phyloP scores from a whole-genome alignment of 2,113 vertebrate species.

The Chamaea fasciata region DNA sequence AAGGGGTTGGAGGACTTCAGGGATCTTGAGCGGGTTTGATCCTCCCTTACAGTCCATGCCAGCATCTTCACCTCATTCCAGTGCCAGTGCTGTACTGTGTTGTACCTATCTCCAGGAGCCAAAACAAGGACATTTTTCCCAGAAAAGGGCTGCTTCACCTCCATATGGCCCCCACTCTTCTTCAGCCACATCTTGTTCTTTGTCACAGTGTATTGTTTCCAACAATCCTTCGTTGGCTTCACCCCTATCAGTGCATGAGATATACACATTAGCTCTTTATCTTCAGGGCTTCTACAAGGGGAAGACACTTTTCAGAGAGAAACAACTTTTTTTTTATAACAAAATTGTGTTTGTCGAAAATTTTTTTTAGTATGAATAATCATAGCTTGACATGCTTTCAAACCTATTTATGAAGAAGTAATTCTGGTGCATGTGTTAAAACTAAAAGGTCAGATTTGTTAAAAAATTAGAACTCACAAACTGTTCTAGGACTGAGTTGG shows the following conservation, averaged over 20 bases:
- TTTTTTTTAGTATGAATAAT: background rate
- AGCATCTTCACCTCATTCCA: background rate
- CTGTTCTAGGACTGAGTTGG: background rate
- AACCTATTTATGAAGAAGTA: background rate
- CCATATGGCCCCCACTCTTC: background rate
- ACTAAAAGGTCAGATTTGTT: background rate
- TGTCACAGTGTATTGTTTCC: background rate
- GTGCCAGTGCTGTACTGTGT: background rate
- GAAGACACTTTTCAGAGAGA: background rate
- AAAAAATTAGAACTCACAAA: background rate
- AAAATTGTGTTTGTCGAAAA: background rate
- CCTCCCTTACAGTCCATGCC: background rate
- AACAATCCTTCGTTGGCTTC: background rate
- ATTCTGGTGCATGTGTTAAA: background rate
- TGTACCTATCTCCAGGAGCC: background rate
- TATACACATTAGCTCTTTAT: background rate
- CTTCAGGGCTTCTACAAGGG: background rate
- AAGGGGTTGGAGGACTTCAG: background rate
- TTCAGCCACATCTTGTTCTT: background rate
- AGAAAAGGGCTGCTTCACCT: background rate
- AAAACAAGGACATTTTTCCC: background rate
- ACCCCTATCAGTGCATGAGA: background rate
- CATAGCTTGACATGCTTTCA: background rate
- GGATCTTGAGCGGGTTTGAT: background rate
- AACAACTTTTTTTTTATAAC: background rate